A percentile compares a stretch with the other conserved stretches of the same genome.
phyloP scores from a whole-genome alignment of 1,140 invertebrate species.

The Neuroterus valhalla region DNA sequence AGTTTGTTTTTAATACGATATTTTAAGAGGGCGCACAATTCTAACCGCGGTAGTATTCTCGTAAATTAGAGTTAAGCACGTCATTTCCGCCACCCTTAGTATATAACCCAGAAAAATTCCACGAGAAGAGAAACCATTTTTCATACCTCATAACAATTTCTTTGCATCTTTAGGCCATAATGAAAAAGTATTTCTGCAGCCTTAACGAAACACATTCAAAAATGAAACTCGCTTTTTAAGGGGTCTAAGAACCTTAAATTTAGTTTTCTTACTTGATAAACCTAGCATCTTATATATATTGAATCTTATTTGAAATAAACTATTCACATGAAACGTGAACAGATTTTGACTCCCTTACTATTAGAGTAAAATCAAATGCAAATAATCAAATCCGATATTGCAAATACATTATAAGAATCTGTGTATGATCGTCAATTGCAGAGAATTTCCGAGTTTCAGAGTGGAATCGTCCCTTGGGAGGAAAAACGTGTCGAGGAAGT shows the following conservation, averaged over 20 bases:
- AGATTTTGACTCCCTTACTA: too few species aligned
- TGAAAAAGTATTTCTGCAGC: slow-evolving; percentile 12
- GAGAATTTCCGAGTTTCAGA: too few species aligned
- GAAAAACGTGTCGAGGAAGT: slow-evolving; percentile 9
- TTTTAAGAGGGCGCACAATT: too few species aligned
- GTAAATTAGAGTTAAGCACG: slow-evolving; percentile 7
- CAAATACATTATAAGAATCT: too few species aligned
- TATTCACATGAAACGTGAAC: too few species aligned
- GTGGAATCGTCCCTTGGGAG: too few species aligned
- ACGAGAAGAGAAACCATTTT: not conserved
- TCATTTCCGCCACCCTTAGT: slow-evolving; percentile 5
- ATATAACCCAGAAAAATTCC: not conserved
- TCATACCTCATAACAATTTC: slow-evolving; percentile 17
- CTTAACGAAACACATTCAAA: slow-evolving; percentile 2
- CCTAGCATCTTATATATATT: not conserved
- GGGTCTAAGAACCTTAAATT: not conserved
- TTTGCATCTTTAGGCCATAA: slow-evolving; percentile 16
- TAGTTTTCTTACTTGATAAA: not conserved
- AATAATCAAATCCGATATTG: too few species aligned
- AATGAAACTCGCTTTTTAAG: not conserved
- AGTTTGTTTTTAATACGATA: too few species aligned
- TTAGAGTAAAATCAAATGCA: too few species aligned
- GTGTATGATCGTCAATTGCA: too few species aligned
- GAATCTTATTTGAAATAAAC: too few species aligned
- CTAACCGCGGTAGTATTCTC: too few species aligned